Base-by-base conservation (phyloP, 2,888 invertebrate genomes). In the Drosophila lutescens region DNA sequence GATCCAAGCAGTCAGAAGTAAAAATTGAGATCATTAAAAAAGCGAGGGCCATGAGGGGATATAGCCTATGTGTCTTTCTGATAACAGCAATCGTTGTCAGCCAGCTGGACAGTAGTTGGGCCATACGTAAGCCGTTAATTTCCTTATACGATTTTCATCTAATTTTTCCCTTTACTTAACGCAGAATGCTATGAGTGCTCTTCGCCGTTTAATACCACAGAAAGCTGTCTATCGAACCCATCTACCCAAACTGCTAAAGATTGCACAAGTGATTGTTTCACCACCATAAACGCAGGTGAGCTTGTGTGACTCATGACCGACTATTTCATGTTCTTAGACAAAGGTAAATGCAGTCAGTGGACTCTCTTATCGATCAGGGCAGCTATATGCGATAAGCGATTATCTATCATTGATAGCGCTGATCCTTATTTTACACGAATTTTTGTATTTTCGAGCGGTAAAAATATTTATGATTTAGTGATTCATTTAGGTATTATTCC, bases 191-290 rank as follows among this genome's bases (percentile, higher is more conserved):
- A n/a, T 10, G 13, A 0, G 1, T 70, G 70, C 49, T 17, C 0
- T 7, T 58, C 58, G 2, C 4, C 43, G 13, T 26, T 26, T 6
- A n/a, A 0, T 2, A 12, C 5, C 17, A 3, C 1, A 0, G 7
- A 1, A 1, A 30, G 3, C 5, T 71, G 71, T 26, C 10, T 71
- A 8, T 20, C 26, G 23, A 36, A 9, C 9, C 41, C 41, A 41
- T 10, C 10, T 5, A 7, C 30, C 9, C 17, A 66, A 54, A 2
- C 26, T 2, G 30, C 43, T 2, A 44, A 0, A 2, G 0, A 9
- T 5, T 80, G 84, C n/a, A n/a, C 1, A 2, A 20, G 0, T 1
- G 0, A 36, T 0, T 80, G 80, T 51, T 68, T 38, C 10, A 44
- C 54, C n/a, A 17, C 56, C 20, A 38, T 41, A 5, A 10, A 0